phyloP scores from a whole-genome alignment of 2,113 vertebrate species.

The Equus quagga region DNA sequence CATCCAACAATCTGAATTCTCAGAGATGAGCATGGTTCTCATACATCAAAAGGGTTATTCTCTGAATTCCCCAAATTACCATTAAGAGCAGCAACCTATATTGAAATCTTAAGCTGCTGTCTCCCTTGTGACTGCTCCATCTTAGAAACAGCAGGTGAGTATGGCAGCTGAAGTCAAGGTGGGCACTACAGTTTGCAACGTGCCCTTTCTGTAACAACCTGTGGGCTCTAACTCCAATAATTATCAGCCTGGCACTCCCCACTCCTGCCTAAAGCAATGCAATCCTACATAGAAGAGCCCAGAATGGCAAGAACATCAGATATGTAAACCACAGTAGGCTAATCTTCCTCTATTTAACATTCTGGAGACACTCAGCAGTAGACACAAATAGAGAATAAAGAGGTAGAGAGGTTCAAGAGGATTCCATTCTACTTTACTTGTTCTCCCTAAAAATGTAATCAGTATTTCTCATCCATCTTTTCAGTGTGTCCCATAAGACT shows the following conservation, averaged over 20 bases:
- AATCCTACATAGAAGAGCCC: background rate
- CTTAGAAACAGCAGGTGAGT: background rate
- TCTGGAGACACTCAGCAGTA: background rate
- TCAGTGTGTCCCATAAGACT: background rate
- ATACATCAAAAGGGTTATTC: background rate
- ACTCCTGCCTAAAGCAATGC: background rate
- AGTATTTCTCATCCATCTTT: background rate
- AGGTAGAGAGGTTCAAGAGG: background rate
- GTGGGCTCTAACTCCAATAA: background rate
- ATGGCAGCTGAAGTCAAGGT: background rate
- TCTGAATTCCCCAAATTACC: conserved; percentile 18
- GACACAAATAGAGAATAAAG: background rate
- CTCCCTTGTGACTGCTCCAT: background rate
- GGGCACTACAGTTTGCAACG: background rate
- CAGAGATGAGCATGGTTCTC: background rate
- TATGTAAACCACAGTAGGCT: background rate
- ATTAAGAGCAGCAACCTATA: conserved; percentile 23
- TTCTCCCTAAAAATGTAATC: background rate
- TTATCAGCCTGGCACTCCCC: background rate
- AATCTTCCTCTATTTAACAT: background rate
- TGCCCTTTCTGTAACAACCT: background rate
- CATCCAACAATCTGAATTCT: conserved; percentile 17
- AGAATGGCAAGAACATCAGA: background rate
- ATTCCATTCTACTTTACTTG: background rate
- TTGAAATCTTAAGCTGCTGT: background rate